A percentile compares a stretch with the other conserved stretches of the same genome.
Conservation (phyloP, 2,113 vertebrate species). For the Microtus oregoni region DNA sequence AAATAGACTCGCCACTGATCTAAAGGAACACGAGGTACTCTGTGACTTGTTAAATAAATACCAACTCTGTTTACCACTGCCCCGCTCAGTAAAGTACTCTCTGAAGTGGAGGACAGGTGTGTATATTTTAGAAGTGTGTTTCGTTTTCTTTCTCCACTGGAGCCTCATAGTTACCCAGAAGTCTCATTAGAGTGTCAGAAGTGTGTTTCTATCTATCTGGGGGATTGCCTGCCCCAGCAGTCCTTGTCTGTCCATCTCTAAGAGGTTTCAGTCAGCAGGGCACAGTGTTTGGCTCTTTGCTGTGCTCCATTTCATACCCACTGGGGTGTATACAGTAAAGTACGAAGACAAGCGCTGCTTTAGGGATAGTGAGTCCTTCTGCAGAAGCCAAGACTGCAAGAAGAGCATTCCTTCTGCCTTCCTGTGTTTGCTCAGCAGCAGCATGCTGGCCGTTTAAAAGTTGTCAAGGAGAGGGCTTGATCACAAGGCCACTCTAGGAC, state of each 20-base stretch:
- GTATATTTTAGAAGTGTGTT: neutral
- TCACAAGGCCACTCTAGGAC: constrained; percentile 56
- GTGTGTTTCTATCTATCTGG: neutral
- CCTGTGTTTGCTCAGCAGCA: neutral
- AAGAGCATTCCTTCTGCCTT: neutral
- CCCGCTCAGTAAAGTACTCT: neutral
- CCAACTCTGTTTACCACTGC: neutral
- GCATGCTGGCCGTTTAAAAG: constrained; percentile 41
- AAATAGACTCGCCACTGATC: neutral
- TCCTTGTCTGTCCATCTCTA: neutral
- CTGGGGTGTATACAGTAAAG: neutral
- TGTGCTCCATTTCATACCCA: neutral
- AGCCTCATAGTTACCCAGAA: neutral
- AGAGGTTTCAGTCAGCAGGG: neutral
- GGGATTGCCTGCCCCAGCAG: neutral
- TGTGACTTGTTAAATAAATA: neutral
- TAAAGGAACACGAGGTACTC: neutral
- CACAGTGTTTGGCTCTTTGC: neutral
- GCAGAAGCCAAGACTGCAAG: neutral
- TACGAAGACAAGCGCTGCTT: neutral
- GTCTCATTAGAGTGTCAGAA: neutral
- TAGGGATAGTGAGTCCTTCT: neutral
- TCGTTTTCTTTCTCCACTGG: neutral
- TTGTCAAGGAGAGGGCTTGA: constrained; percentile 32
- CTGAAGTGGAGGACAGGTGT: neutral